These are phyloP conservation scores for Temnothorax longispinosus DNA, from an alignment of 1,140 invertebrate species.

Conservation along the genomic window DNA sequence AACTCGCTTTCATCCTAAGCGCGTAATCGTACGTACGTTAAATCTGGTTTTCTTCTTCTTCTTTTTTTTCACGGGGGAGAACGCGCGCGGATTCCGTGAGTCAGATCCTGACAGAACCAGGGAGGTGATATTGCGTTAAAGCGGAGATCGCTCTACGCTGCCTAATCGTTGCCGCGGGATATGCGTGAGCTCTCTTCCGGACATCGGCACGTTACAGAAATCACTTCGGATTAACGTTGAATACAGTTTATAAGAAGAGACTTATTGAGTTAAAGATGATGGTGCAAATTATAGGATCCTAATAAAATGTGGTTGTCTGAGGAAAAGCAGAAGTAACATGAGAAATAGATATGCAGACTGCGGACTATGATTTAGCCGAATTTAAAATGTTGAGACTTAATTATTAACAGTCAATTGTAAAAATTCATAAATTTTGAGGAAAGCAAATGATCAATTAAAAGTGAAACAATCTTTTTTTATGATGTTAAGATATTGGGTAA, in stretches of 20 bases:
- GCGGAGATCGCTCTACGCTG: not conserved
- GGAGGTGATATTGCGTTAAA: not conserved
- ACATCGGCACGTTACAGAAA: not conserved
- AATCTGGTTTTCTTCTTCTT: not conserved
- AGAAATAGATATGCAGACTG: not conserved
- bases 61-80: not conserved
- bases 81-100: not conserved
- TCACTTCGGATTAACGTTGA: not conserved
- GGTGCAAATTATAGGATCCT: not conserved
- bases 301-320: not conserved
- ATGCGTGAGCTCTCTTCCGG: not conserved
- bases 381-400: not conserved
- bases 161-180: constrained; percentile 4
- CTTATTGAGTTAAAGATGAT: not conserved
- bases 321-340: not conserved
- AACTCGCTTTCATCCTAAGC: constrained; percentile 68
- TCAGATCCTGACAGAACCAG: not conserved
- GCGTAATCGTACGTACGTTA: constrained; percentile 56
- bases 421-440: not conserved
- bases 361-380: not conserved
- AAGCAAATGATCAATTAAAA: not conserved
- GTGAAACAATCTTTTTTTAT: not conserved
- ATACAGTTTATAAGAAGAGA: not conserved
- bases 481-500: not conserved
- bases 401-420: not conserved